phyloP scores from a whole-genome alignment of 2,888 invertebrate genomes.

The Mesorhabditis spiculigera region DNA sequence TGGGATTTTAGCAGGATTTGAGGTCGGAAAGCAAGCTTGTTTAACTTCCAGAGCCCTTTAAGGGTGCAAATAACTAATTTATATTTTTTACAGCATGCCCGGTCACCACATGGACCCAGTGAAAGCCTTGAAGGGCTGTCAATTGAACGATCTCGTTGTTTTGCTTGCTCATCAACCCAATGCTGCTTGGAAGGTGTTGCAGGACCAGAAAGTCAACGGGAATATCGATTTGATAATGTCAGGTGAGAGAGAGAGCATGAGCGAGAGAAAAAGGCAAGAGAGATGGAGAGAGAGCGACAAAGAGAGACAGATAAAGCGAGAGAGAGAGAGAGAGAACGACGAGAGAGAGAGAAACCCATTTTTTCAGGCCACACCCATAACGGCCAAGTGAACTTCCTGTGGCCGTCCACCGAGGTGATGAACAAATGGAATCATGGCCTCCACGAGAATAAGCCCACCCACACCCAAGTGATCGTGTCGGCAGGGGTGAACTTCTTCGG shows the following conservation, averaged over 20 bases:
- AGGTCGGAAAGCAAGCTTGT: too few species aligned
- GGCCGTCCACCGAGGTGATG: conserved; percentile 19
- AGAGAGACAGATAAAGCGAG: neutral
- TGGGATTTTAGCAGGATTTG: too few species aligned
- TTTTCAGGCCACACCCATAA: conserved; percentile 56
- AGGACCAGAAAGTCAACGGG: conserved; percentile 40
- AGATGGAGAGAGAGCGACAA: too few species aligned
- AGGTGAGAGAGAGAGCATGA: conserved; percentile 44
- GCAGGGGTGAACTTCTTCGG: conserved; percentile 61
- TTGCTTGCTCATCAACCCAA: conserved; percentile 61
- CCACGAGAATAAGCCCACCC: conserved; percentile 33
- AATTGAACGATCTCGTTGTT: conserved; percentile 49
- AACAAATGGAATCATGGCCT: conserved; percentile 25
- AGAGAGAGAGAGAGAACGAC: too few species aligned
- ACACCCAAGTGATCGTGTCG: conserved; percentile 51
- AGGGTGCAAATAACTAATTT: too few species aligned
- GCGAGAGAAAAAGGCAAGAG: too few species aligned
- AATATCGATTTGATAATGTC: conserved; percentile 60
- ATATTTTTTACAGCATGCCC: conserved; percentile 49
- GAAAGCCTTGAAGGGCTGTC: conserved; percentile 57
- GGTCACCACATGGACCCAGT: conserved; percentile 60
- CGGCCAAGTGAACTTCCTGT: conserved; percentile 53
- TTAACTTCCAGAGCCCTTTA: too few species aligned
- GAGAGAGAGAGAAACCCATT: neutral
- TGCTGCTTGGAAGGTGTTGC: conserved; percentile 58